Base-by-base conservation (phyloP, 2,797 vertebrate species). In the Acanthiza pusilla region DNA sequence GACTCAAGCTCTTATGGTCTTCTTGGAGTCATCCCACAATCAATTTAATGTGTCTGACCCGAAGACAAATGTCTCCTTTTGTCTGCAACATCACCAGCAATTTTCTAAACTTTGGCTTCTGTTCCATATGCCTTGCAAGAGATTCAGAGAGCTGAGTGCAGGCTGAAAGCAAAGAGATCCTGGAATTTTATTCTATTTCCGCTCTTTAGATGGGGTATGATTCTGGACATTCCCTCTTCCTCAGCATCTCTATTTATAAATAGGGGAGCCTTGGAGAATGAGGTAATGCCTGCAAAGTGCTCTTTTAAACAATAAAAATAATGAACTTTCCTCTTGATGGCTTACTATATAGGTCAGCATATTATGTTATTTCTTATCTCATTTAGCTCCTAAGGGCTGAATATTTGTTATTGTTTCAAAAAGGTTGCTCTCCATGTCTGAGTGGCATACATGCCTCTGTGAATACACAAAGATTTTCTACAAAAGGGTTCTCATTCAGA, bases 1-100 rank as follows among this genome's bases (percentile, higher is more conserved):
- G 94, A 95, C 79, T 96, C 91, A 96, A 93, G 62, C 80, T 91
- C 89, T 90, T 95, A 79, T 66, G 74, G 84, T 75, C 72, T 75
- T 94, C 65, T 67, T 94, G 84, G 93, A 85, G 88, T 80, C n/a
- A 6, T 91, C 88, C 82, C 85, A 93, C 94, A 92, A 93, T 88
- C 87, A 79, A 71, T 93, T 91, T 91, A 92, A 89, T 86, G 76
- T 63, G 61, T 79, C 92, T 93, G 88, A 81, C 88, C 80, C 6
- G 4, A 89, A 94, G 87, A 87, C 62, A 96, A 93, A 90, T 66
- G 45, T 88, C 76, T 94, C 71, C 70, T 80, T 87, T 91, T 89
- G 82, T 91, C 89, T 95, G 45, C 7, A 9, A 67, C 60, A 77
- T 58, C 57, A 85, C 42, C 61, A 85, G 47, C 57, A 65, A 53